These are phyloP conservation scores for Tromatobia lineatoria DNA, from an alignment of 2,888 invertebrate species.

Conservation along the genomic window DNA sequence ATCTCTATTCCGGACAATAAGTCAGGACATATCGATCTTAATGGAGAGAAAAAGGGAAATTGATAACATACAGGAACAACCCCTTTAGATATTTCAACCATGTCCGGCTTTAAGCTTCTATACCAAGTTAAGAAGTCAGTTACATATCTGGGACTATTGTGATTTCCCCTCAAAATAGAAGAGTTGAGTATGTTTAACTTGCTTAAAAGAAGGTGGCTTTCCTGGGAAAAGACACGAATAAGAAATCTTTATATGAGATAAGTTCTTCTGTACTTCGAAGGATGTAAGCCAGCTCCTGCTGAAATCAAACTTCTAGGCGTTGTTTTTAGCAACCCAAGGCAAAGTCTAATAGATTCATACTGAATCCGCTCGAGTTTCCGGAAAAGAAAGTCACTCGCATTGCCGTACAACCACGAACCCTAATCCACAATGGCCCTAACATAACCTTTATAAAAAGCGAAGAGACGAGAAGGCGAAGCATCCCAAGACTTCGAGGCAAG, in stretches of 20 bases:
- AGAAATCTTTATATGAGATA: background rate
- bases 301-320: too few species aligned
- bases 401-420: slow-evolving; percentile 4
- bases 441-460: background rate
- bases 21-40: too few species aligned
- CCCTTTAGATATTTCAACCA: background rate
- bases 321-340: too few species aligned
- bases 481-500: background rate
- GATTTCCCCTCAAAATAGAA: background rate
- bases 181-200: background rate
- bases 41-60: background rate
- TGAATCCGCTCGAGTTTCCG: too few species aligned
- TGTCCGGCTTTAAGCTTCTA: background rate
- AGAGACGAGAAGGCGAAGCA: background rate
- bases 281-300: too few species aligned
- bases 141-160: background rate
- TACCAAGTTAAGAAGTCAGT: background rate
- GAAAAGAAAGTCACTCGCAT: too few species aligned
- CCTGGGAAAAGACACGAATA: background rate
- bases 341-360: too few species aligned
- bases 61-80: background rate
- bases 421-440: too few species aligned
- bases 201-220: background rate
- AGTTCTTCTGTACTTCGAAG: background rate
- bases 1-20: too few species aligned